Base-by-base conservation (phyloP, 2,113 vertebrate genomes). In the Pomatorhinus ruficollis region DNA sequence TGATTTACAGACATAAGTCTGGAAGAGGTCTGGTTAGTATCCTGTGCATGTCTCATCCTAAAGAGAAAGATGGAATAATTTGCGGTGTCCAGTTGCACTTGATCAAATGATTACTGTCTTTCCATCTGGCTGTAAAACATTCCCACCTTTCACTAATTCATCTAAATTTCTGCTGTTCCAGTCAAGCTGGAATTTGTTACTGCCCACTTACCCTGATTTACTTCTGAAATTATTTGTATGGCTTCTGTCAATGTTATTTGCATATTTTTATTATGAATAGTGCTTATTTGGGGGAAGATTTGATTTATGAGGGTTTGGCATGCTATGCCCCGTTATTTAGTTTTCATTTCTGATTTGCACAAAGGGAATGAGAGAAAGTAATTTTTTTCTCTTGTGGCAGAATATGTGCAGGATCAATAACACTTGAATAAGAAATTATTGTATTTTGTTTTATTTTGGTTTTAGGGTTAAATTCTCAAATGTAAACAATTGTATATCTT, bases 121-220 rank as follows among this genome's bases (percentile, higher is more conserved):
- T 97, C 95, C 93, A 96, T 97, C 95, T 97, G 79, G 84, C 96
- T 96, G 91, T 96, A 96, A 97, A 97, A 96, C 89, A 95, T 95
- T 93, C 90, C 94, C 71, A 95, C 95, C 93, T 98, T 97, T 95
- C 85, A 95, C 94, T 97, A 97, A 97, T 98, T 97, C 37, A 1
- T 90, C 83, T 93, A 96, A 98, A 98, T 97, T 98, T 97, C 96
- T 98, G 85, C 92, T 12, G 40, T 97, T 98, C 87, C 80, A 97
- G 97, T 97, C 97, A 98, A 95, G 96, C 75, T 95, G 90, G 87
- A 97, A 98, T 97, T 97, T 98, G 98, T 97, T 97, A 97, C 82
- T 90, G 70, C 64, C 94, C 91, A 97, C 97, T 98, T 97, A 98
- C 79, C 61, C 47, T 97, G 97, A 98, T 98, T 98, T 97, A 97